phyloP scores from a whole-genome alignment of 2,113 vertebrate species.

The Boulengeromyrus knoepffleri region DNA sequence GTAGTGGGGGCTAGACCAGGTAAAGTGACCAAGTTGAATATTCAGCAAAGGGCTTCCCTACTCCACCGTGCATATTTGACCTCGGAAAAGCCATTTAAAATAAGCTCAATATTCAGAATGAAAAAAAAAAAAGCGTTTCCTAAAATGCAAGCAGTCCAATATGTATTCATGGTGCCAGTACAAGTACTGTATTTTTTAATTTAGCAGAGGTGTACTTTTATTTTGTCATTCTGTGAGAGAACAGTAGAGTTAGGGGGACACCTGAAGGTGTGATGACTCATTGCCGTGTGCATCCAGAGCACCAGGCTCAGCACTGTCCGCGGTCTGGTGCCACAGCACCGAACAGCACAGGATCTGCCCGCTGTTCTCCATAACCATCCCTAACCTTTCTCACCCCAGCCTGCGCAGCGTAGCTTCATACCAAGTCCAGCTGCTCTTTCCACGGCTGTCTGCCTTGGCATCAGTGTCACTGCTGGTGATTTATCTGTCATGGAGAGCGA shows the following conservation, averaged over 20 bases:
- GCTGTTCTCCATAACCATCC: neutral
- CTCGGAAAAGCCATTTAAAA: neutral
- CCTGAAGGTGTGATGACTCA: conserved; percentile 17
- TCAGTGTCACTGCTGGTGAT: neutral
- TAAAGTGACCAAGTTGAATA: neutral
- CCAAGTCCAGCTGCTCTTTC: neutral
- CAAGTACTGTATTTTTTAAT: conserved; percentile 20
- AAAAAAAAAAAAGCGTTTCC: neutral
- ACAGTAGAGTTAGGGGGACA: conserved; percentile 26
- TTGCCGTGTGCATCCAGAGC: conserved; percentile 20
- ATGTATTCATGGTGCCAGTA: conserved; percentile 33
- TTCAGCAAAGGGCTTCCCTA: neutral
- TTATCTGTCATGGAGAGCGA: neutral
- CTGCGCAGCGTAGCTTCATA: neutral
- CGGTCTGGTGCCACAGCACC: neutral
- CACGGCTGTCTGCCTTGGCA: neutral
- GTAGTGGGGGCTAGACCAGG: neutral
- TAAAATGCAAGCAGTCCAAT: neutral
- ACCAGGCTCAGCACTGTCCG: neutral
- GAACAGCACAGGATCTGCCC: neutral
- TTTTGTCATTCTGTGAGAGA: neutral
- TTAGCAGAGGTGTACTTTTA: neutral
- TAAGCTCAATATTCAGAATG: neutral
- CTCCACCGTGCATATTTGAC: neutral
- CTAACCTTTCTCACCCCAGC: neutral